These are phyloP conservation scores for Dusona sp. DNA, from an alignment of 2,888 invertebrate genomes.

Conservation along the genomic window DNA sequence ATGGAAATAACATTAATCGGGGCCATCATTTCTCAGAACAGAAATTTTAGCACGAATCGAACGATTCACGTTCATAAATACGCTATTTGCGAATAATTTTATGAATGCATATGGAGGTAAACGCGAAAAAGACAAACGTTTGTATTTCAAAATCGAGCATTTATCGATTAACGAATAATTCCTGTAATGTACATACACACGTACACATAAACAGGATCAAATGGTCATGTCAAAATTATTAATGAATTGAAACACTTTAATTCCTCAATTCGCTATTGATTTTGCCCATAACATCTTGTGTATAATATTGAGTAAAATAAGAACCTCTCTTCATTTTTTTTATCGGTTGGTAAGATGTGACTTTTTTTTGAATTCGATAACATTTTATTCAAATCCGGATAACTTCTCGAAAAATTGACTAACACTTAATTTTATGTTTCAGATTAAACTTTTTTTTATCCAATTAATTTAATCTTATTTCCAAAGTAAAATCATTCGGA, in stretches of 20 bases:
- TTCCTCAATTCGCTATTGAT: no score
- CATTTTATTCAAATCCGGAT: neutral
- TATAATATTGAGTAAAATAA: no score
- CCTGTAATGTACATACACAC: neutral
- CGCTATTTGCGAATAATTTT: constrained; percentile 22
- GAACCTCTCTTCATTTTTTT: no score
- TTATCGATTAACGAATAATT: neutral
- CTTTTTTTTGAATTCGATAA: neutral
- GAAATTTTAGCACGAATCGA: neutral
- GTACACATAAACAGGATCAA: neutral
- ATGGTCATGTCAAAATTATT: no score
- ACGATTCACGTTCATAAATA: constrained; percentile 17
- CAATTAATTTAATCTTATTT: neutral
- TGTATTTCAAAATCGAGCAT: neutral
- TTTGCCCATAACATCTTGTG: no score
- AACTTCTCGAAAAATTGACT: neutral
- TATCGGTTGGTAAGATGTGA: neutral
- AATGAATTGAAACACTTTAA: no score
- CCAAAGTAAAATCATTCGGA: neutral
- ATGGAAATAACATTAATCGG: constrained; percentile 19
- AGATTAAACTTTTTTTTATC: neutral
- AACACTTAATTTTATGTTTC: neutral
- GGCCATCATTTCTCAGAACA: neutral
- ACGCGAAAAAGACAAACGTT: neutral
- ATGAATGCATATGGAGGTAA: neutral